Percentiles rank a stretch among this genome's conserved stretches.
Conservation (phyloP, 1,140 invertebrate species). For the Choristoneura fumiferana region DNA sequence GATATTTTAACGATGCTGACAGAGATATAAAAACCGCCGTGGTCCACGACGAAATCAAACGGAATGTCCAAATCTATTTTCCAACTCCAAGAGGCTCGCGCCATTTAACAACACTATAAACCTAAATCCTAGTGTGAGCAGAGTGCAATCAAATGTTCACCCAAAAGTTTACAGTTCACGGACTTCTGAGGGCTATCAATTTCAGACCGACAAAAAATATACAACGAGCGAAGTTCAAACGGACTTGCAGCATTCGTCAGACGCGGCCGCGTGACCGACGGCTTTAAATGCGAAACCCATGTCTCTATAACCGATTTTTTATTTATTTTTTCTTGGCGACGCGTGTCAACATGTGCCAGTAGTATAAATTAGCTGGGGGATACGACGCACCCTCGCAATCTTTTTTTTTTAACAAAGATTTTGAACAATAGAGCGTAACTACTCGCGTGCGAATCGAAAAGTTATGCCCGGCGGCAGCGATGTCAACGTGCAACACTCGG, state of each 20-base stretch:
- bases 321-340: slow-evolving; percentile 59
- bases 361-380: slow-evolving; percentile 74
- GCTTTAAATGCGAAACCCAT: slow-evolving; percentile 65
- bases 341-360: slow-evolving; percentile 75
- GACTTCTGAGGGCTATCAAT: slow-evolving; percentile 40
- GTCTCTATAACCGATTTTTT: slow-evolving; percentile 64
- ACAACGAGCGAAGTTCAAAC: slow-evolving; percentile 31
- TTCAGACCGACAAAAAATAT: slow-evolving; percentile 45
- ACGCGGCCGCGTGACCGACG: slow-evolving; percentile 35
- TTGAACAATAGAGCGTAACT: slow-evolving; percentile 74
- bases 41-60: not conserved
- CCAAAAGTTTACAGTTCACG: slow-evolving; percentile 22
- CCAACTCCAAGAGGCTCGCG: slow-evolving; percentile 36
- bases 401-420: slow-evolving; percentile 70
- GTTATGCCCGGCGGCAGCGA: slow-evolving; percentile 54
- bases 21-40: not conserved
- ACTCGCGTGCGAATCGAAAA: slow-evolving; percentile 67
- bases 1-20: slow-evolving; percentile 13
- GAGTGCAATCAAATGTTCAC: slow-evolving; percentile 31
- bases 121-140: slow-evolving; percentile 35
- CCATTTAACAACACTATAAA: slow-evolving; percentile 46
- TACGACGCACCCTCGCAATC: slow-evolving; percentile 61
- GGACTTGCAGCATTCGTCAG: slow-evolving; percentile 27
- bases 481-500: slow-evolving; percentile 27
- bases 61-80: slow-evolving; percentile 24